These are phyloP conservation scores for Teleogryllus occipitalis DNA, from an alignment of 1,140 invertebrate species.

Conservation along the genomic window DNA sequence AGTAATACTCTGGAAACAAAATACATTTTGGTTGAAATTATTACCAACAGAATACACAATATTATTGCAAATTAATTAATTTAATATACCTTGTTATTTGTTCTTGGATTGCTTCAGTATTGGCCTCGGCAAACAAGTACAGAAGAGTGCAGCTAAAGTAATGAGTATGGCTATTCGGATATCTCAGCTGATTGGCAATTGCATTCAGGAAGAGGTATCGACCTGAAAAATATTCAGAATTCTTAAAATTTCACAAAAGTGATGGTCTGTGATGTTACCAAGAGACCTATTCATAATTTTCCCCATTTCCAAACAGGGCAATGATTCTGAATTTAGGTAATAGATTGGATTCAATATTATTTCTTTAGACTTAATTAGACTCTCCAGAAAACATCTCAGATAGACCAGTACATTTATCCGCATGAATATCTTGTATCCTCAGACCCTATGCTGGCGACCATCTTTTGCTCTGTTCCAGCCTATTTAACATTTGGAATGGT, in stretches of 20 bases:
- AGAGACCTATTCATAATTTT: neutral
- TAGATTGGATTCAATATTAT: too few species aligned
- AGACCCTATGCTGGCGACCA: too few species aligned
- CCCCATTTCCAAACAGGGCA: too few species aligned
- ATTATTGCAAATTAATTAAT: neutral
- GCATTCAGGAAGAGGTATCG: slow-evolving; percentile 95
- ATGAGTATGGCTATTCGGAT: slow-evolving; percentile 98
- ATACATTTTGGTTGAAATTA: neutral
- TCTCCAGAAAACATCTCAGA: too few species aligned
- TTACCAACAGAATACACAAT: neutral
- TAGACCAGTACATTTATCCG: too few species aligned
- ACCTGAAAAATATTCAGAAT: slow-evolving; percentile 37
- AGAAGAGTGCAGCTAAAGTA: slow-evolving; percentile 97
- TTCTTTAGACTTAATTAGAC: too few species aligned
- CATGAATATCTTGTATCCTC: too few species aligned
- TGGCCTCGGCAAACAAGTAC: slow-evolving; percentile 96
- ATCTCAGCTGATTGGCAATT: slow-evolving; percentile 95
- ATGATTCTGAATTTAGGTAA: too few species aligned
- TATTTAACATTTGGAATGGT: too few species aligned
- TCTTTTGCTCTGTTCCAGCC: too few species aligned
- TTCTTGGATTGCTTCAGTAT: slow-evolving; percentile 90
- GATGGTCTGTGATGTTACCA: neutral
- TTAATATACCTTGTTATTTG: slow-evolving; percentile 51
- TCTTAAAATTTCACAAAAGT: neutral
- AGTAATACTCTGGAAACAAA: slow-evolving; percentile 70